Evolutionary conservation across 2,113 vertebrate genomes (phyloP).

Genomic region (Proteles cristata): DNA sequence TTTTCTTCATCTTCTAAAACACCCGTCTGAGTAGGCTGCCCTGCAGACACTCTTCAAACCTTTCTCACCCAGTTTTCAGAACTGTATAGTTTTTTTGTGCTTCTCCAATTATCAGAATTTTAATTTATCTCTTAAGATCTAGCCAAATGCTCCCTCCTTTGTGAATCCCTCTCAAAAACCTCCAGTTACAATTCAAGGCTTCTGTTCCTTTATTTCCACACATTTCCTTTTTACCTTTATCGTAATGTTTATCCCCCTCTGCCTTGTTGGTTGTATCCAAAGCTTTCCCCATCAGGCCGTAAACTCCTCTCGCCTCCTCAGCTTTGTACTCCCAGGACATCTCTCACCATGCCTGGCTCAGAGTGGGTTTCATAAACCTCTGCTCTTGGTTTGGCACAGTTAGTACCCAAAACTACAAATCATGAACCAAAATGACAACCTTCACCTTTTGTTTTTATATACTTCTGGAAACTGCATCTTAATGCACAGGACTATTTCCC

Average conservation of each 20-base stretch:
- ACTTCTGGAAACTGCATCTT: neutral
- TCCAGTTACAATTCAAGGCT: neutral
- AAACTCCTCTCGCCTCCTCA: neutral
- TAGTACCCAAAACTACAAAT: neutral
- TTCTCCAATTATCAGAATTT: neutral
- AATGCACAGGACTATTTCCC: neutral
- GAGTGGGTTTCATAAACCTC: neutral
- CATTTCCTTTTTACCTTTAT: neutral
- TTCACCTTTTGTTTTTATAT: neutral
- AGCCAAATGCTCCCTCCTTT: neutral
- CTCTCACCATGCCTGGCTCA: neutral
- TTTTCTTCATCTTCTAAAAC: slow-evolving; percentile 26
- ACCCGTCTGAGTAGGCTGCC: neutral
- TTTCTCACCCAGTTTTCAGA: neutral
- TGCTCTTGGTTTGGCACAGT: neutral
- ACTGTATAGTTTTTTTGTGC: neutral
- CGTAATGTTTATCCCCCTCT: neutral
- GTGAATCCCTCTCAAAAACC: neutral
- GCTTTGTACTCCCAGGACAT: neutral
- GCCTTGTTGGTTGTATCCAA: neutral
- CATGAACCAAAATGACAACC: neutral
- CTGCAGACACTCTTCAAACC: neutral
- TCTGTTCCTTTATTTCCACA: neutral
- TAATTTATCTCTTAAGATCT: neutral
- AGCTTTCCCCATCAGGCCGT: neutral